Conservation (phyloP, 2,113 vertebrate species). For the Neofelis nebulosa region DNA sequence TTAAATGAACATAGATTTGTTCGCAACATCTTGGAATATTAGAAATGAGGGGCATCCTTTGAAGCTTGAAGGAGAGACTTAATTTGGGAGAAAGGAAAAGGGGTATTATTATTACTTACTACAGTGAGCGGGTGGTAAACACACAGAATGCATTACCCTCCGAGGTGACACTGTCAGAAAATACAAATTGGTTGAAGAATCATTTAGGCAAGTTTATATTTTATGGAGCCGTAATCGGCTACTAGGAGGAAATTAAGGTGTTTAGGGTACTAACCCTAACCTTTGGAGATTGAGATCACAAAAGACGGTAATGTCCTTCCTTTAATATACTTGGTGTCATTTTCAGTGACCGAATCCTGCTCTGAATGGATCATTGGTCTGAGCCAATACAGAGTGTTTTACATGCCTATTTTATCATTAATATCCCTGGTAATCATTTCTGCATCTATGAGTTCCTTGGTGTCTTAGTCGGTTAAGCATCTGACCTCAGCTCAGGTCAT, state of each 20-base stretch:
- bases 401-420: background rate
- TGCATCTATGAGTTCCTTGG: no score
- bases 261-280: background rate
- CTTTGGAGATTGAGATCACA: slow-evolving; percentile 53
- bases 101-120: background rate
- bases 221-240: slow-evolving; percentile 34
- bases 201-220: slow-evolving; percentile 46
- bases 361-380: slow-evolving; percentile 52
- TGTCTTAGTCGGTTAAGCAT: no score
- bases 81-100: slow-evolving; percentile 39
- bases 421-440: background rate
- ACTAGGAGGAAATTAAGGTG: background rate
- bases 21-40: background rate
- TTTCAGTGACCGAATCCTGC: slow-evolving; percentile 5
- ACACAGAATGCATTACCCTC: slow-evolving; percentile 5
- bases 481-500: no score
- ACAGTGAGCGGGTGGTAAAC: slow-evolving; percentile 21
- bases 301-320: background rate
- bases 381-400: background rate
- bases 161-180: slow-evolving; percentile 36
- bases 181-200: slow-evolving; percentile 53
- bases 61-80: slow-evolving; percentile 61
- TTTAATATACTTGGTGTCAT: slow-evolving; percentile 31
- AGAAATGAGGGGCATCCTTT: background rate
- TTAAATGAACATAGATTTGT: background rate